Base-by-base conservation (phyloP, 1,140 invertebrate species). In the Melipona quadrifasciata region DNA sequence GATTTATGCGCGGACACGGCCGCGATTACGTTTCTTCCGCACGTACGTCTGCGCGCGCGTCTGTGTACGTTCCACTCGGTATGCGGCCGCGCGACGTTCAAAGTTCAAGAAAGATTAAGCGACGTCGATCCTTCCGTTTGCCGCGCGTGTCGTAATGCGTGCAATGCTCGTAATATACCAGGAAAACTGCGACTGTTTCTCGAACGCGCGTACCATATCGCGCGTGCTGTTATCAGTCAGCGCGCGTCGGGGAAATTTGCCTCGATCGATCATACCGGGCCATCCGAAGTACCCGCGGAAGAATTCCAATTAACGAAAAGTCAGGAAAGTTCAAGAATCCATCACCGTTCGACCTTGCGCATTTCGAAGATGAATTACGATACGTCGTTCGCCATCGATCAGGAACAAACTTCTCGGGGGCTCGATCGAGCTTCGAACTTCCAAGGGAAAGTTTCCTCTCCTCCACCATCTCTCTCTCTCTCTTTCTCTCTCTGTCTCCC, bases 261-360 rank as follows among this genome's bases (percentile, higher is more conserved):
- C 61, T 19, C 39, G 55, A 61, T 74, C 51, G 47, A 74, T 55
- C 72, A 55, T 31, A 27, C 5, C 3, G 10, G 12, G 1, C 16
- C 17, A 53, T 19, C 24, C 17, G 14, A 74, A 55, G 51, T 31
- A 74, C 55, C 19, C 21, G 21, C 51, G 5, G n/a, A 74, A 55
- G 47, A 74, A 74, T 74, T 53, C 72, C 72, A 74, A 74, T 74
- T 74, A 74, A 55, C 72, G 21, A 55, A 21, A 39, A 55, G 27
- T 74, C 51, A 31, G 72, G 10, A 14, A 74, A 74, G 47, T 55
- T 55, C 11, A 55, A 55, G 72, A 74, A 55, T 74, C 51, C 72
- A 74, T 74, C 51, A 55, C n/a, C 19, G 47, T 16, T 74, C 72
- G 72, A 74, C 51, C 72, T 74, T 74, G 51, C 1, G 51, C 72